phyloP scores from a whole-genome alignment of 2,888 invertebrate genomes.

The Morpho deidamia region DNA sequence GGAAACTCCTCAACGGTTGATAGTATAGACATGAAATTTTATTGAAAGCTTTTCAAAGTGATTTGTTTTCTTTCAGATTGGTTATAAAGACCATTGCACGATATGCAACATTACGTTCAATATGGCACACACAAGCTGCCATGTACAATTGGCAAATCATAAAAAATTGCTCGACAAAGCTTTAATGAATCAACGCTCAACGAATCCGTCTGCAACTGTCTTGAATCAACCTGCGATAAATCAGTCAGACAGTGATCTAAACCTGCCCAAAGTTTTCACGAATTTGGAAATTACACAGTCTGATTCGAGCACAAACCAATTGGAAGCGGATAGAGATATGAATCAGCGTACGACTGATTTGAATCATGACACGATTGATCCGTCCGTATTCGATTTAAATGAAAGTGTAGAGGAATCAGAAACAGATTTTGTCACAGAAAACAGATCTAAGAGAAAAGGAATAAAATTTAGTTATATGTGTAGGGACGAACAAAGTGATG shows the following conservation, averaged over 20 bases:
- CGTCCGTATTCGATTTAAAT: background rate
- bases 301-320: background rate
- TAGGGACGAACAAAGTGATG: background rate
- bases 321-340: background rate
- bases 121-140: background rate
- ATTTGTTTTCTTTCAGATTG: background rate
- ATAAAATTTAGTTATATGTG: too few species aligned
- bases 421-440: too few species aligned
- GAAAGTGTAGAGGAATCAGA: too few species aligned
- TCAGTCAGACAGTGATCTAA: background rate
- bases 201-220: background rate
- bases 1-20: too few species aligned
- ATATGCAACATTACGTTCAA: constrained; percentile 12
- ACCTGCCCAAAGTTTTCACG: background rate
- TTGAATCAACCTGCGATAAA: background rate
- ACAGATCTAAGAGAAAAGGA: too few species aligned
- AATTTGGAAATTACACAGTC: too few species aligned
- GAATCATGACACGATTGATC: background rate
- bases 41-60: too few species aligned
- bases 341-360: background rate
- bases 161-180: constrained; percentile 2
- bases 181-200: background rate
- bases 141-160: background rate
- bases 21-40: too few species aligned
- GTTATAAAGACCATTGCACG: constrained; percentile 10